Conservation (phyloP, 1,140 invertebrate species). For the Trichonephila inaurata region DNA sequence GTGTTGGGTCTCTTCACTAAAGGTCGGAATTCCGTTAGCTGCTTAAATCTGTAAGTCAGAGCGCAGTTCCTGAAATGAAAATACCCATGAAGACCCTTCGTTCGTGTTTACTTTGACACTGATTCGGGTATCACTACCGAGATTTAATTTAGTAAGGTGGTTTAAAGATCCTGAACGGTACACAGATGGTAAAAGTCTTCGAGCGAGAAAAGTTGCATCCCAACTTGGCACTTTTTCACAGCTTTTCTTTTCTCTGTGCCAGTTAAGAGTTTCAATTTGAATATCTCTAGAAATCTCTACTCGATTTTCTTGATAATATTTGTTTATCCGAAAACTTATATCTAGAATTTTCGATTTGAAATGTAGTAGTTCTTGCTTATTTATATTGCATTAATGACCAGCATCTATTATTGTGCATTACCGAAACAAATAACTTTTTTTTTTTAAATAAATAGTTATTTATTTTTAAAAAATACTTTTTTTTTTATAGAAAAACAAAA, state of each 20-base stretch:
- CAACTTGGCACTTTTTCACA: too few species aligned
- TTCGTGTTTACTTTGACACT: constrained; percentile 48
- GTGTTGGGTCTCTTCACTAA: neutral
- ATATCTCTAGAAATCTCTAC: too few species aligned
- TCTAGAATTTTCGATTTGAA: too few species aligned
- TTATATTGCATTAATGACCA: neutral
- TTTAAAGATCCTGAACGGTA: neutral
- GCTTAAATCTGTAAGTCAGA: neutral
- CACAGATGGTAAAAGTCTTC: neutral
- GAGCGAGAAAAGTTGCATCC: too few species aligned
- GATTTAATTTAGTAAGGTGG: neutral
- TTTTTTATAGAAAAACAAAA: too few species aligned
- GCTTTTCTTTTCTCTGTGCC: too few species aligned
- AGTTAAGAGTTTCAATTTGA: too few species aligned
- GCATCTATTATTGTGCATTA: neutral
- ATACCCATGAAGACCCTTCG: neutral
- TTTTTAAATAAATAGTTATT: too few species aligned
- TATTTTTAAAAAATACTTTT: too few species aligned
- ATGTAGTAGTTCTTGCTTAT: neutral
- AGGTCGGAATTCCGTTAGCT: neutral
- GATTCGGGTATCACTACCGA: neutral
- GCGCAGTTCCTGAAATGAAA: neutral
- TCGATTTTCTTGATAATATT: too few species aligned
- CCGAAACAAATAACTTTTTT: too few species aligned
- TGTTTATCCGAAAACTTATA: too few species aligned